Evolutionary conservation across 1,140 invertebrate genomes (phyloP), one percentile per base, ranked within the genome.

Genomic region (Zeugodacus cucurbitae): DNA sequence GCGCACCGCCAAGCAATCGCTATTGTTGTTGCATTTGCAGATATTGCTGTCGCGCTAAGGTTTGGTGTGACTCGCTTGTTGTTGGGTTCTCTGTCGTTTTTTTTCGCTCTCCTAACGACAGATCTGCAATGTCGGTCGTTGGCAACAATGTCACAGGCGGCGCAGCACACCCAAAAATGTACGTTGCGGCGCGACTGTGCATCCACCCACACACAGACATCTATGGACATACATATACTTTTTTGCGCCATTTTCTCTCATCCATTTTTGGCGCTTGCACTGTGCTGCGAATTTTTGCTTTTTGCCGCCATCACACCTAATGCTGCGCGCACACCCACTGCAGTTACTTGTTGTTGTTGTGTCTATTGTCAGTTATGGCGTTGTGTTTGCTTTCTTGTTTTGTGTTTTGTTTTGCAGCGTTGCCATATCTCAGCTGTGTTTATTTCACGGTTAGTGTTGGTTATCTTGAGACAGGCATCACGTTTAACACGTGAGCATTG

Each of bases 131-230:
- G 37, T 22, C 70, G 37, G 14, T 74, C 70, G 70, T 29, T 74
- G 7, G 44, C 34, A 48, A 82, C 74, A 82, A 82, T 82, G 74
- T 82, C 74, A 82, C n/a, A 74, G 70, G 34, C 70, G 29, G 17
- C 70, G 37, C 37, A 34, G 41, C 74, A n/a, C 74, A 48, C 74
- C 74, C 74, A 82, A 54, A 70, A 82, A 22, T 22, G 34, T 7
- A 41, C 41, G 67, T 10, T 62, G 3, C 20, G 7, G n/a, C 20
- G 58, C 58, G n/a, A 17, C 48, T 11, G 20, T 54, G 48, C 48
- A 54, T 54, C 14, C 74, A 82, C 74, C 74, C 26, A 54, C 74
- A 82, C 48, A 54, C 48, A 20, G 11, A 26, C 26, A 17, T 22
- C 5, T 2, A 17, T 70, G 59, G 3, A 62, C 3, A 34, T 32